Percentiles rank a stretch among this genome's conserved stretches.
Evolutionary conservation across 2,888 invertebrate genomes (phyloP).

Genomic region (Mesodorylaimus sp.): DNA sequence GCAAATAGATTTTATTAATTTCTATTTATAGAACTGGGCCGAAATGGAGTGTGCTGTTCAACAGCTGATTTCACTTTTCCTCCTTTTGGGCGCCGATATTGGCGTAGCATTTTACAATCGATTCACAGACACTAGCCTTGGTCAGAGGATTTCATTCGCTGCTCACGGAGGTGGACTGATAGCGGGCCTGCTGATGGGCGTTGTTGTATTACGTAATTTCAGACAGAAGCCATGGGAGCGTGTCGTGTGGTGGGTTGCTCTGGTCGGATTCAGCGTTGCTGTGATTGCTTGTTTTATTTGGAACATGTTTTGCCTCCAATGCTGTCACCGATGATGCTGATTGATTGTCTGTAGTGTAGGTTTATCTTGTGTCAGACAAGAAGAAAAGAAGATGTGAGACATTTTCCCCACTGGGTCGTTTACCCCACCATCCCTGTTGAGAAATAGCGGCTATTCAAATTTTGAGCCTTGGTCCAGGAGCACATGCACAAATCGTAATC

Average conservation of each 20-base stretch:
- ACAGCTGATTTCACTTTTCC: conserved; percentile 59
- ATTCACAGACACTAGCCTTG: conserved; percentile 39
- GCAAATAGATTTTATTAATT: background rate
- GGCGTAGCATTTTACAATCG: conserved; percentile 75
- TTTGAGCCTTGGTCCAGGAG: too few relatives aligned
- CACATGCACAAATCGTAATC: too few relatives aligned
- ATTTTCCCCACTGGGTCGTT: too few relatives aligned
- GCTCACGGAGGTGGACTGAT: conserved; percentile 80
- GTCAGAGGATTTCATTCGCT: conserved; percentile 58
- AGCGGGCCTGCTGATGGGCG: conserved; percentile 63
- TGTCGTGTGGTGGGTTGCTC: conserved; percentile 58
- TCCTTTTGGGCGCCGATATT: conserved; percentile 62
- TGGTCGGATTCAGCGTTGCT: too few relatives aligned
- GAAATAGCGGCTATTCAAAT: too few relatives aligned
- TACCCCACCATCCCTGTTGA: too few relatives aligned
- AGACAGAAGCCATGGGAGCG: conserved; percentile 60
- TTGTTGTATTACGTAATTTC: conserved; percentile 62
- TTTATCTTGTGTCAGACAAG: too few relatives aligned
- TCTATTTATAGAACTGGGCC: conserved; percentile 60
- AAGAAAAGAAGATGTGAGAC: too few relatives aligned
- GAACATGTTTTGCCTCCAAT: too few relatives aligned
- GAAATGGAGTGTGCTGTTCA: conserved; percentile 85
- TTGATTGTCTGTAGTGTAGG: too few relatives aligned
- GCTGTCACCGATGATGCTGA: too few relatives aligned
- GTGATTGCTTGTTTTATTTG: too few relatives aligned